Percentiles rank a stretch among this genome's conserved stretches.
Conservation (phyloP, 2,113 vertebrate species). For the Motacilla alba region DNA sequence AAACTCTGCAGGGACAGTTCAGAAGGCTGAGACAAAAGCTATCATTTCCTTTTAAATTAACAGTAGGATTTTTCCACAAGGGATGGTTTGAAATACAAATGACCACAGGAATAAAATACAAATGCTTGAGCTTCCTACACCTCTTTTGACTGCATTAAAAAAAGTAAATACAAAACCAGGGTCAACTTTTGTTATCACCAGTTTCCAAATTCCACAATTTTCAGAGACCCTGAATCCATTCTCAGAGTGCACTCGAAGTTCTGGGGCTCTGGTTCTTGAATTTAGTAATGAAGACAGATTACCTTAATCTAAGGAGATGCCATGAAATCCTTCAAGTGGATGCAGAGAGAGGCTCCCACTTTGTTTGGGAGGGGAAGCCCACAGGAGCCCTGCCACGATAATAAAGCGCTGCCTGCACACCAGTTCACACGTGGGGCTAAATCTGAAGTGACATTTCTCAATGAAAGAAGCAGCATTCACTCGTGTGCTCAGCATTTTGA, state of each 20-base stretch:
- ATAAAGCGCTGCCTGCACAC: neutral
- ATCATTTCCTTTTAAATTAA: neutral
- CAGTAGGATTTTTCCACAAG: neutral
- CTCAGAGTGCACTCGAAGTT: neutral
- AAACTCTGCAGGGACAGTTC: neutral
- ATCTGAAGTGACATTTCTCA: conserved; percentile 33
- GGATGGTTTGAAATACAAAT: neutral
- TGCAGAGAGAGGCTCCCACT: neutral
- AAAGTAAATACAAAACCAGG: neutral
- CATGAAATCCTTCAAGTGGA: conserved; percentile 47
- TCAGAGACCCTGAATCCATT: neutral
- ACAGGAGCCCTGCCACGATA: neutral
- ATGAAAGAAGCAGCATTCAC: conserved; percentile 6
- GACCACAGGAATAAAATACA: neutral
- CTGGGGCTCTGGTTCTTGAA: neutral
- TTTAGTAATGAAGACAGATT: conserved; percentile 49
- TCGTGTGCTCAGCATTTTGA: conserved; percentile 11
- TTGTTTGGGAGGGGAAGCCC: conserved; percentile 26
- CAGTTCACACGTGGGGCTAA: conserved; percentile 2
- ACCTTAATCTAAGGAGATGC: conserved; percentile 59
- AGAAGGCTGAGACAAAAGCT: neutral
- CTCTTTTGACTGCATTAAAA: neutral
- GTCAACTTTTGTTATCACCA: neutral
- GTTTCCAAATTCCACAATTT: neutral
- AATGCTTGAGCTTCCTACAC: neutral